phyloP scores from a whole-genome alignment of 2,888 invertebrate species.

The Ecliptopera silaceata region DNA sequence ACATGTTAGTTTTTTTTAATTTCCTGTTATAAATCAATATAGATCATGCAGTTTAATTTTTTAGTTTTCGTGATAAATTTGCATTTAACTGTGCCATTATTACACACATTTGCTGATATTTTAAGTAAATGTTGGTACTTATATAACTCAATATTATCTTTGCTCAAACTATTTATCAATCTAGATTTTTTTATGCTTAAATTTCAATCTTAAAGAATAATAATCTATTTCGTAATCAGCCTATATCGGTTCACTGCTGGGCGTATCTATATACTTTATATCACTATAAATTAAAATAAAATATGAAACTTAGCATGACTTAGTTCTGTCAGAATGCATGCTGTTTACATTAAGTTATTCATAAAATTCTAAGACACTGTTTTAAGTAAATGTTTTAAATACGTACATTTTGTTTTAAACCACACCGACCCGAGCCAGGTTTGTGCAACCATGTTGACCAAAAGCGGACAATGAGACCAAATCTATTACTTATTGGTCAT shows the following conservation, averaged over 20 bases:
- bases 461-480: constrained; percentile 18
- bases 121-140: constrained; percentile 33
- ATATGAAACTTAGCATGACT: neutral
- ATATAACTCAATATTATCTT: constrained; percentile 32
- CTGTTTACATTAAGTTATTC: neutral
- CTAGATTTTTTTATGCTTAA: constrained; percentile 5
- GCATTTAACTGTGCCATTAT: constrained; percentile 78
- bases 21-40: constrained; percentile 39
- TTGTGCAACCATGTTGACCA: constrained; percentile 15
- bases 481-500: constrained; percentile 1
- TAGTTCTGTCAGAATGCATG: neutral
- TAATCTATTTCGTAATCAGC: too few relatives aligned
- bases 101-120: constrained; percentile 50
- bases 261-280: neutral
- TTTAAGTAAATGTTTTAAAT: neutral
- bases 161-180: constrained; percentile 25
- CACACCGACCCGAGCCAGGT: constrained; percentile 21
- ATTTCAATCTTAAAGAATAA: neutral
- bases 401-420: neutral
- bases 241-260: too few relatives aligned
- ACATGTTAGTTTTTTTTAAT: constrained; percentile 38
- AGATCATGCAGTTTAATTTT: constrained; percentile 45
- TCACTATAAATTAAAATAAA: neutral
- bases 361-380: neutral
- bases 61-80: constrained; percentile 67